Evolutionary conservation across 2,797 vertebrate genomes (phyloP).

Genomic region (Myotis pilosus): DNA sequence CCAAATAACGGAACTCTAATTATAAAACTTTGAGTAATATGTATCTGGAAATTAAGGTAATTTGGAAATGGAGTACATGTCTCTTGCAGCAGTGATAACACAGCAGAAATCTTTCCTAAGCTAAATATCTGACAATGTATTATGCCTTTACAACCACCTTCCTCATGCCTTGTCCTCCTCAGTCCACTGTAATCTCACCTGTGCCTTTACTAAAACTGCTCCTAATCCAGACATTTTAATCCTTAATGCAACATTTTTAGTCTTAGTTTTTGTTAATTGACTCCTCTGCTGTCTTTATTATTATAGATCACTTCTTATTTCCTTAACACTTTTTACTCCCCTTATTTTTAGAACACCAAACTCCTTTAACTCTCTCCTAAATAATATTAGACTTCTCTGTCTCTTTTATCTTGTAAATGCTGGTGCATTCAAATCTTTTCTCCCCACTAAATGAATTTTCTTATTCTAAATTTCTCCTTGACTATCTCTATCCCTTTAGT

Average conservation of each 20-base stretch:
- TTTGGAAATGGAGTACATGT: not conserved
- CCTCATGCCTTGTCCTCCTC: not conserved
- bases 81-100: not conserved
- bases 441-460: not conserved
- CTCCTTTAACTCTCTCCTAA: not conserved
- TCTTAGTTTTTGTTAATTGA: not conserved
- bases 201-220: not conserved
- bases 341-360: not conserved
- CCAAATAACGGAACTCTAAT: not conserved
- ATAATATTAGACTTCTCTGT: not conserved
- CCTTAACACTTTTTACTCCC: not conserved
- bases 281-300: not conserved
- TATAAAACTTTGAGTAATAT: not conserved
- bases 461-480: not conserved
- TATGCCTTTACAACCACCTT: not conserved
- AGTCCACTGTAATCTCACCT: not conserved
- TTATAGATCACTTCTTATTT: not conserved
- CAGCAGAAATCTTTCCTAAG: not conserved
- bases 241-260: not conserved
- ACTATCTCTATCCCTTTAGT: not conserved
- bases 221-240: not conserved
- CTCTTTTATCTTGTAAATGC: not conserved
- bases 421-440: not conserved
- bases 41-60: not conserved
- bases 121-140: not conserved